Base-by-base conservation (phyloP, 2,888 invertebrate species). In the Muschampia plurimacula region DNA sequence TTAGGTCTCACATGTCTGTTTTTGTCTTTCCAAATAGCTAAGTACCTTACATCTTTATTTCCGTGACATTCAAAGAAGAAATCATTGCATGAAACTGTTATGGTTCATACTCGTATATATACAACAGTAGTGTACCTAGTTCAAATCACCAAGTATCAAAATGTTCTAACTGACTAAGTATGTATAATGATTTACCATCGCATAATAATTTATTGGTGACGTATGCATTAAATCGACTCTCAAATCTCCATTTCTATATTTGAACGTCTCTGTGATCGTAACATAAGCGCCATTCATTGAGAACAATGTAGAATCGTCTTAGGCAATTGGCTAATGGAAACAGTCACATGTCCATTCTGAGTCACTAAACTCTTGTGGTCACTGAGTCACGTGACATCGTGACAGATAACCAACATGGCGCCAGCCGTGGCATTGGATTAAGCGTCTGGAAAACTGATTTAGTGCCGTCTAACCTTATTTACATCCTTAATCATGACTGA, bases 331-430 rank as follows among this genome's bases (percentile, higher is more conserved):
- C 15, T 71, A 65, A 66, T 71, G 71, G 66, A 66, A 71, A 71
- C 71, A 57, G 65, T 15, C 67, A 28, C 41, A 44, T 57, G 70
- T 46, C 46, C 70, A 69, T 28, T 69, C 80, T 87, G 88, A 89
- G 82, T 89, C 89, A 88, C 66, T 76, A 55, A 74, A 77, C 69
- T 78, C 81, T 60, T 32, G 86, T 81, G 88, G 88, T 86, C 84
- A 86, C 81, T 89, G 90, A 89, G 87, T 89, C 90, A 90, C 82
- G 80, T 84, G 71, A 71, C 71, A 52, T 62, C 59, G 49, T 71
- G 71, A 71, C 66, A 71, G 71, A 71, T 71, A 66, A 71, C 71
- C 71, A 60, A 66, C 66, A 71, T 60, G 71, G 71, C 71, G 71
- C 71, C 59, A 39, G 15, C 71, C 65, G 65, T 65, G 71, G 52